Percentiles rank a stretch among this genome's conserved stretches.
These are phyloP conservation scores for Denticeps clupeoides DNA, from an alignment of 2,797 vertebrate genomes.

Conservation along the genomic window DNA sequence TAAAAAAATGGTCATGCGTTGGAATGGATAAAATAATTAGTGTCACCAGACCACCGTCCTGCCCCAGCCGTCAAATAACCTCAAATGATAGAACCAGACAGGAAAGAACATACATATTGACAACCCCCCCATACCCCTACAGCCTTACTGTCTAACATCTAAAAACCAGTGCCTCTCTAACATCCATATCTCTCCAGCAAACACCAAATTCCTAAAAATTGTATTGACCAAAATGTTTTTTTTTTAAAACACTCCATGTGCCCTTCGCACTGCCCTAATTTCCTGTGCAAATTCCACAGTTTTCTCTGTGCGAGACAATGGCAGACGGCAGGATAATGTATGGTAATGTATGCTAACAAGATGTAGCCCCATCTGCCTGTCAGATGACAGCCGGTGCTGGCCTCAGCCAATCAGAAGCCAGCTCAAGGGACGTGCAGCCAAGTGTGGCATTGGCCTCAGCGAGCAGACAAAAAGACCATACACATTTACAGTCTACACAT, in stretches of 20 bases:
- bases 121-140: too few species aligned
- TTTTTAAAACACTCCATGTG: constrained; percentile 10
- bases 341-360: constrained; percentile 56
- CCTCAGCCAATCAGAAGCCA: constrained; percentile 12
- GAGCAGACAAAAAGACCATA: background rate
- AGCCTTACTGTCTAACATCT: too few species aligned
- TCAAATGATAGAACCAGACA: too few species aligned
- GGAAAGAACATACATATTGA: too few species aligned
- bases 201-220: too few species aligned
- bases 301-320: constrained; percentile 51
- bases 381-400: background rate
- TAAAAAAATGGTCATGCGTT: too few species aligned
- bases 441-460: constrained; percentile 6
- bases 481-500: constrained; percentile 9
- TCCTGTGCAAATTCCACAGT: constrained; percentile 3
- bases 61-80: too few species aligned
- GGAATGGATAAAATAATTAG: too few species aligned
- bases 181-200: too few species aligned
- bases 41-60: too few species aligned
- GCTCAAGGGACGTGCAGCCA: constrained; percentile 8
- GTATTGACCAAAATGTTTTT: too few species aligned
- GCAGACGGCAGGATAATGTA: constrained; percentile 39
- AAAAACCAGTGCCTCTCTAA: too few species aligned
- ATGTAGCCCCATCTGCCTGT: constrained; percentile 41
- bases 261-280: constrained; percentile 12